Evolutionary conservation across 2,113 vertebrate species (phyloP).

Genomic region (Lagopus muta): DNA sequence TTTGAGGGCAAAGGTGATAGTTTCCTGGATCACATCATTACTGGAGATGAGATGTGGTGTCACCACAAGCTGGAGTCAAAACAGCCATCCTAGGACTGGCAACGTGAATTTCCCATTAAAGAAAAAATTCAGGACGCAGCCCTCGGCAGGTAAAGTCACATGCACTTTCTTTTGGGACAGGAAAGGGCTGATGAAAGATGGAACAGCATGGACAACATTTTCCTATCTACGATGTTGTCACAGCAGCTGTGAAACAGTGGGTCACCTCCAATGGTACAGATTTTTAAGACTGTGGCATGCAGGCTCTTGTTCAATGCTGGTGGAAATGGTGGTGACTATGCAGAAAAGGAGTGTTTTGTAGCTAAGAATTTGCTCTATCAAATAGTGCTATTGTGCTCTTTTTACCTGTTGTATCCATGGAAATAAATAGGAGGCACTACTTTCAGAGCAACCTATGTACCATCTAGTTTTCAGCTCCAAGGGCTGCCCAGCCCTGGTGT

Average conservation of each 20-base stretch:
- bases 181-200: background rate
- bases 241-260: background rate
- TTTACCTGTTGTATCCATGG: background rate
- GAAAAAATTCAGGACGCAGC: too few relatives aligned
- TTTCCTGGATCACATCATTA: too few relatives aligned
- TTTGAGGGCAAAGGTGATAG: too few relatives aligned
- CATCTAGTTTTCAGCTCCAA: background rate
- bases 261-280: background rate
- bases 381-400: background rate
- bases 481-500: background rate
- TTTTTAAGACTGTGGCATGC: background rate
- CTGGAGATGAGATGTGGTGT: too few relatives aligned
- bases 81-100: too few relatives aligned
- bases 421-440: background rate
- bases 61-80: too few relatives aligned
- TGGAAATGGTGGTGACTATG: background rate
- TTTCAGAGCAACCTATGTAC: background rate
- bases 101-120: too few relatives aligned
- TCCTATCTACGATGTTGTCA: background rate
- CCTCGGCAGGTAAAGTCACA: too few relatives aligned
- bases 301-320: background rate
- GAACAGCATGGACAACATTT: background rate
- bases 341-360: background rate
- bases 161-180: too few relatives aligned
- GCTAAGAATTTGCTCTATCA: background rate